Conservation (phyloP, 2,797 vertebrate genomes). For the Basileuterus tristriatus region DNA sequence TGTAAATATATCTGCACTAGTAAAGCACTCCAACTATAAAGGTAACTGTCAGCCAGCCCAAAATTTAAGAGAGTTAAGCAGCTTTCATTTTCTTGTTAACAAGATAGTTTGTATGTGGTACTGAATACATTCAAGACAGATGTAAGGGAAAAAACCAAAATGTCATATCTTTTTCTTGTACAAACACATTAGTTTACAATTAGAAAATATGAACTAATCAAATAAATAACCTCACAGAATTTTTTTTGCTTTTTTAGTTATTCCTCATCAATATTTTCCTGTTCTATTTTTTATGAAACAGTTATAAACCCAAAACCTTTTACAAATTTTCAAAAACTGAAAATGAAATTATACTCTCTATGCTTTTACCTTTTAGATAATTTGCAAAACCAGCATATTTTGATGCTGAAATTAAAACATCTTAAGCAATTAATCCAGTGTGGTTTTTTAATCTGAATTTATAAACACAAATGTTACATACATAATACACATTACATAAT, state of each 20-base stretch:
- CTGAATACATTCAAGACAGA: neutral
- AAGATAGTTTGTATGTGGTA: neutral
- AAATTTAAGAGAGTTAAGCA: neutral
- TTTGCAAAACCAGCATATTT: neutral
- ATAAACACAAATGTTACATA: neutral
- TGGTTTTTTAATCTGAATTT: neutral
- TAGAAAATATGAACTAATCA: neutral
- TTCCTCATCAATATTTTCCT: neutral
- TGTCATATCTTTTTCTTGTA: neutral
- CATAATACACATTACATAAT: neutral
- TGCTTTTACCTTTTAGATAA: neutral
- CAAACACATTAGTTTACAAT: neutral
- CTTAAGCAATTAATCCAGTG: neutral
- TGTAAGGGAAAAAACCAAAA: neutral
- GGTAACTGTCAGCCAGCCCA: conserved; percentile 30
- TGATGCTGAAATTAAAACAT: neutral
- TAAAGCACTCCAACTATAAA: conserved; percentile 5
- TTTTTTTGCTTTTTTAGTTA: neutral
- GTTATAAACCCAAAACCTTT: neutral
- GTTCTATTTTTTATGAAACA: neutral
- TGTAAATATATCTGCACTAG: conserved; percentile 32
- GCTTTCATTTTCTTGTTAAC: conserved; percentile 17
- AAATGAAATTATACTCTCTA: neutral
- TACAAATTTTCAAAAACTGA: neutral
- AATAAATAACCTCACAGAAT: neutral